Conservation (phyloP, 2,888 invertebrate species). For the Luperina testacea region DNA sequence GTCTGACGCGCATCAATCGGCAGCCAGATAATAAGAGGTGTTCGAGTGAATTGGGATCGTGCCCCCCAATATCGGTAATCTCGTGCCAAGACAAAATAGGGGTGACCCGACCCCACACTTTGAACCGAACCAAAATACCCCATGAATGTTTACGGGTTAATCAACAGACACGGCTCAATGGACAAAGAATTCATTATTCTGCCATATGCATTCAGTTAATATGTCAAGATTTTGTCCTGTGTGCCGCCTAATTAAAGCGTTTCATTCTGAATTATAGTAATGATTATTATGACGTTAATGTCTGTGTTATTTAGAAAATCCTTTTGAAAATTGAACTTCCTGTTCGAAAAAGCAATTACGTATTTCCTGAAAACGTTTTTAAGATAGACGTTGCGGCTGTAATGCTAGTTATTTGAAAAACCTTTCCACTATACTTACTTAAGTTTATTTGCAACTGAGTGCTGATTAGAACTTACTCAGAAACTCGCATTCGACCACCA, state of each 20-base stretch:
- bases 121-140: slow-evolving; percentile 80
- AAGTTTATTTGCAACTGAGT: slow-evolving; percentile 20
- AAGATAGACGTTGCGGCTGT: slow-evolving; percentile 27
- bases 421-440: not conserved
- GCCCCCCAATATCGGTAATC: slow-evolving; percentile 85
- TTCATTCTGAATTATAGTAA: slow-evolving; percentile 51
- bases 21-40: slow-evolving; percentile 80
- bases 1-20: slow-evolving; percentile 79
- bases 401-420: not conserved
- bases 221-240: slow-evolving; percentile 55
- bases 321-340: slow-evolving; percentile 29
- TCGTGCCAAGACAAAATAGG: slow-evolving; percentile 81
- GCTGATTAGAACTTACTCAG: slow-evolving; percentile 14
- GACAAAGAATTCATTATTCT: slow-evolving; percentile 75
- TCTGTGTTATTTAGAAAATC: slow-evolving; percentile 33
- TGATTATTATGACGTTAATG: slow-evolving; percentile 48
- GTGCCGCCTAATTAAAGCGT: slow-evolving; percentile 43
- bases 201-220: slow-evolving; percentile 67
- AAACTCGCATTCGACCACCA: slow-evolving; percentile 3
- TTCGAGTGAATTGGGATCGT: slow-evolving; percentile 82
- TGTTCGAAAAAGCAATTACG: slow-evolving; percentile 13
- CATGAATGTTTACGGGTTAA: slow-evolving; percentile 83
- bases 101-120: slow-evolving; percentile 80
- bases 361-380: slow-evolving; percentile 32
- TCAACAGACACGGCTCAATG: slow-evolving; percentile 76